These are phyloP conservation scores for Plemyria rubiginata DNA, from an alignment of 2,888 invertebrate species.

Conservation along the genomic window DNA sequence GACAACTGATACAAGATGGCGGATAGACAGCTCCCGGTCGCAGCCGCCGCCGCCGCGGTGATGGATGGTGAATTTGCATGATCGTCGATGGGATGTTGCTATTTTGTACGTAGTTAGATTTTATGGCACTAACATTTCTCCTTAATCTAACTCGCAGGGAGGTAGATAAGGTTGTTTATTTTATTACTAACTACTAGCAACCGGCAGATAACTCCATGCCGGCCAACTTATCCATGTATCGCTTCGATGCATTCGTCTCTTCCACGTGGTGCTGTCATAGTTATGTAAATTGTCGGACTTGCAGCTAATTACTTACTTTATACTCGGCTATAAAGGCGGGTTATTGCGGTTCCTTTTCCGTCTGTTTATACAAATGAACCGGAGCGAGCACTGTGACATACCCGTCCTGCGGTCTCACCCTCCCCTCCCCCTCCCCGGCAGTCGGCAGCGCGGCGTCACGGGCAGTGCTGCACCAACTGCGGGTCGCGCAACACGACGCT, in stretches of 20 bases:
- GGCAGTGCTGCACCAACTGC: slow-evolving; percentile 98
- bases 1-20: slow-evolving; percentile 54
- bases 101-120: slow-evolving; percentile 8
- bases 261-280: neutral
- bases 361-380: neutral
- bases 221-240: slow-evolving; percentile 5
- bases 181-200: slow-evolving; percentile 1
- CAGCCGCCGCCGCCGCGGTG: slow-evolving; percentile 31
- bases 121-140: slow-evolving; percentile 18
- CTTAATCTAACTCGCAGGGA: slow-evolving; percentile 11
- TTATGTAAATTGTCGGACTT: neutral
- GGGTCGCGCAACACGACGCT: slow-evolving; percentile 98
- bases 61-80: slow-evolving; percentile 52
- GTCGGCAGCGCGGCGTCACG: slow-evolving; percentile 94
- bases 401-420: neutral
- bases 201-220: slow-evolving; percentile 1
- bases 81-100: slow-evolving; percentile 19
- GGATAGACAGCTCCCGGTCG: slow-evolving; percentile 42
- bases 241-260: slow-evolving; percentile 1
- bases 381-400: neutral
- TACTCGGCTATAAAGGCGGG: neutral
- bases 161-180: slow-evolving; percentile 8
- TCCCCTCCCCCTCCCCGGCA: slow-evolving; percentile 67
- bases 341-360: neutral
- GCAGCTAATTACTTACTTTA: neutral